These are phyloP conservation scores for Gandaritis pyraliata DNA, from an alignment of 2,888 invertebrate genomes.

Conservation along the genomic window DNA sequence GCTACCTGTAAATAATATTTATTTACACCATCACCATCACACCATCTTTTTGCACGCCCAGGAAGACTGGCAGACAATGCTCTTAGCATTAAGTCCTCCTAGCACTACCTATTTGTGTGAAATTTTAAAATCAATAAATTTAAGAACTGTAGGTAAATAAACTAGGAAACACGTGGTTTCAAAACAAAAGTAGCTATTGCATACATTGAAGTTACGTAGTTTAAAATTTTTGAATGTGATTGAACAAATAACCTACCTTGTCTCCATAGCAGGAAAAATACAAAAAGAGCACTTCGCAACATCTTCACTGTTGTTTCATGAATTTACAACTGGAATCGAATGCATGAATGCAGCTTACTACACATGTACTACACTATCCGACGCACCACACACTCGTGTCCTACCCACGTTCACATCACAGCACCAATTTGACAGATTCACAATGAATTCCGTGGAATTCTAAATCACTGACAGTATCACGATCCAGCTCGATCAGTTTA, in stretches of 20 bases:
- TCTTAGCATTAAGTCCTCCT: too few relatives aligned
- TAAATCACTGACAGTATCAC: conserved; percentile 48
- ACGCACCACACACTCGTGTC: conserved; percentile 14
- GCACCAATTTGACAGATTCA: conserved; percentile 33
- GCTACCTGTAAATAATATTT: too few relatives aligned
- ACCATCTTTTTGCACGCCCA: too few relatives aligned
- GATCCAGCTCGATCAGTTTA: conserved; percentile 47
- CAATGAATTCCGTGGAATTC: conserved; percentile 25
- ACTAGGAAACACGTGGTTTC: too few relatives aligned
- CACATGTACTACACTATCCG: conserved; percentile 22
- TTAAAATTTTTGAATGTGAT: background rate
- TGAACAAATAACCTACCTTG: conserved; percentile 63
- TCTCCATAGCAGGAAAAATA: conserved; percentile 60
- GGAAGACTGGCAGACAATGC: too few relatives aligned
- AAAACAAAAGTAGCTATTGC: too few relatives aligned
- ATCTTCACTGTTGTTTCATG: conserved; percentile 49
- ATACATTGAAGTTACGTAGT: too few relatives aligned
- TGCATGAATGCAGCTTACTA: conserved; percentile 42
- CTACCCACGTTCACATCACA: conserved; percentile 43
- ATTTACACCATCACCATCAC: too few relatives aligned
- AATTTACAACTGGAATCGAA: conserved; percentile 36
- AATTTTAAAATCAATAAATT: background rate
- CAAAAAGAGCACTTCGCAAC: conserved; percentile 52
- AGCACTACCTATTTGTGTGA: too few relatives aligned
- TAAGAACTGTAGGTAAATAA: background rate